Base-by-base conservation (phyloP, 1,140 invertebrate genomes). In the Heliconius hermathena region DNA sequence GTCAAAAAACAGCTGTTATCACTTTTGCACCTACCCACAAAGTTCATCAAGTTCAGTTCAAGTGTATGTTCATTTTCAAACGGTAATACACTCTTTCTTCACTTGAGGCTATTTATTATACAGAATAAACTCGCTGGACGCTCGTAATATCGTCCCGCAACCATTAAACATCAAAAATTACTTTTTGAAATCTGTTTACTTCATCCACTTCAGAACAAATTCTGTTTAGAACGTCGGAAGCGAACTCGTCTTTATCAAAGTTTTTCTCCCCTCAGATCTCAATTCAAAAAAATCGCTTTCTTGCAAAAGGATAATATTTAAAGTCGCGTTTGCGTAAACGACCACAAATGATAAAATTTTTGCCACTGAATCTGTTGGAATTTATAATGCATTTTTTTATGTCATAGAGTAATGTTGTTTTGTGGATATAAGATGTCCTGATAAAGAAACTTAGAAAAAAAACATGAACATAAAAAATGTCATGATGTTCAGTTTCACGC, bases 271-370 rank as follows among this genome's bases (percentile, higher is more conserved):
- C 18, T 70, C 8, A 77, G 87, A 91, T 89, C 85, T 88, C 74
- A 87, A 88, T 88, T 88, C 85, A 85, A 87, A 88, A n/a, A 90
- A 87, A 85, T 87, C 80, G 82, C 33, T 83, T 81, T 85, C 84
- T 87, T 83, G 79, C 81, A 77, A 82, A 73, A 79, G 85, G 81
- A 88, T 86, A 86, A 87, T 88, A 89, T 88, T 85, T 84, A 87
- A 86, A 91, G 85, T 89, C 81, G 72, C 83, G 46, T 80, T 80
- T 66, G 79, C 84, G 66, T 81, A 85, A 85, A 80, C 84, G 85
- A 82, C 83, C 78, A 85, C 86, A 84, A 88, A 85, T 84, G 80
- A 74, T 74, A 84, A 60, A 90, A 89, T 84, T 80, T 89, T 88
- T 87, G 87, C 87, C 86, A 88, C 85, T 80, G 87, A 88, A 89